Conservation (phyloP, 2,888 invertebrate genomes). For the Cancer borealis region DNA sequence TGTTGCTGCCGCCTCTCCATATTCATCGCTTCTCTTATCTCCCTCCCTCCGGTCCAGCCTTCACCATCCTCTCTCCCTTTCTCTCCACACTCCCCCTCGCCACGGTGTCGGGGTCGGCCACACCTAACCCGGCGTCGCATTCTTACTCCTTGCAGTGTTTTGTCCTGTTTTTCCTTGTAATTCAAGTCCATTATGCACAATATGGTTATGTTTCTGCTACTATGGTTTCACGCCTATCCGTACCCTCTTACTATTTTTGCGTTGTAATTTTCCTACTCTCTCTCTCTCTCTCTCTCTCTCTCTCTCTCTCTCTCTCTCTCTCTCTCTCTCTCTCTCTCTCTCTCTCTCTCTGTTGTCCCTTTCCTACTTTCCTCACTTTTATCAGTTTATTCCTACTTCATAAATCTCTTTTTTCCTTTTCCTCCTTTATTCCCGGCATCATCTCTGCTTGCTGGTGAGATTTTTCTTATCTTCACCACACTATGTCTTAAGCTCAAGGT, state of each 20-base stretch:
- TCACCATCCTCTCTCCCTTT: slow-evolving; percentile 6
- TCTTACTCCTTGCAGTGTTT: background rate
- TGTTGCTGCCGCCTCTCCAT: background rate
- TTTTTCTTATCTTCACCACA: background rate
- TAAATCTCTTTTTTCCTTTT: background rate
- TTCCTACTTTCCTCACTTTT: background rate
- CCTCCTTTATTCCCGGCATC: background rate
- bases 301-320: slow-evolving; percentile 43
- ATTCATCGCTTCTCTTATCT: background rate
- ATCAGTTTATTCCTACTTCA: background rate
- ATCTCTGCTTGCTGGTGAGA: background rate
- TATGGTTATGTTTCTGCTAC: background rate
- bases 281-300: slow-evolving; percentile 57
- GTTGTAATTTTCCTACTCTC: background rate
- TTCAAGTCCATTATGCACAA: background rate
- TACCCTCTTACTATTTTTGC: background rate
- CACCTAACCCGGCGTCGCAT: background rate
- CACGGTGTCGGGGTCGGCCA: slow-evolving; percentile 36
- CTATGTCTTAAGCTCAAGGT: background rate
- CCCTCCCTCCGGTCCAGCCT: background rate
- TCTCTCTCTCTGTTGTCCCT: slow-evolving; percentile 3
- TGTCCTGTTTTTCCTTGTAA: background rate
- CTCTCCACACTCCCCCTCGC: slow-evolving; percentile 32
- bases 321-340: slow-evolving; percentile 42
- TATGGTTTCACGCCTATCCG: background rate